Conservation (phyloP, 1,140 invertebrate species). For the Mercenaria mercenaria region DNA sequence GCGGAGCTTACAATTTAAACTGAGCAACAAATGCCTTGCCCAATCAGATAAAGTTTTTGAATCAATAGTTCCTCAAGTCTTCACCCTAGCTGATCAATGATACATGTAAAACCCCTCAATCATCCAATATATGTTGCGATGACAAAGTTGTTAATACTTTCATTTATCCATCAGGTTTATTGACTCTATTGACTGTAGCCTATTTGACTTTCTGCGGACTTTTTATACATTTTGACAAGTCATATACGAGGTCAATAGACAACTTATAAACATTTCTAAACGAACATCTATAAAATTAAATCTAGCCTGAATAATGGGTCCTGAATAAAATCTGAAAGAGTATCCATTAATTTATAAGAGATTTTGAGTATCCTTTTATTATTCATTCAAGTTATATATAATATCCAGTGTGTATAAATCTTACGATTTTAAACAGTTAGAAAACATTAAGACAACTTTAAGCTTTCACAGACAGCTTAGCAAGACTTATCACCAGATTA, state of each 20-base stretch:
- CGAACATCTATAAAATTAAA: not conserved
- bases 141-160: constrained; percentile 10
- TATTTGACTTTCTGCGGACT: constrained; percentile 30
- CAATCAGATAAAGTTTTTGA: constrained; percentile 15
- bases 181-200: not conserved
- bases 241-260: not conserved
- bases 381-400: too few species aligned
- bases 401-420: too few species aligned
- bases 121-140: constrained; percentile 9
- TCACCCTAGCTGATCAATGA: not conserved
- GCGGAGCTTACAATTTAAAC: constrained; percentile 1
- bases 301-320: not conserved
- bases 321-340: too few species aligned
- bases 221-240: not conserved
- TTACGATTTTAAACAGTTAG: too few species aligned
- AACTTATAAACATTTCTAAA: not conserved
- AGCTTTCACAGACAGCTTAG: too few species aligned
- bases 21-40: not conserved
- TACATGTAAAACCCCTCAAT: not conserved
- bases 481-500: too few species aligned
- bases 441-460: too few species aligned
- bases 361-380: too few species aligned
- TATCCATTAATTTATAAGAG: too few species aligned
- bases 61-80: not conserved
- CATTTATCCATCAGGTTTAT: not conserved